These are phyloP conservation scores for Phragmatobia fuliginosa DNA, from an alignment of 2,888 invertebrate genomes.

Conservation along the genomic window DNA sequence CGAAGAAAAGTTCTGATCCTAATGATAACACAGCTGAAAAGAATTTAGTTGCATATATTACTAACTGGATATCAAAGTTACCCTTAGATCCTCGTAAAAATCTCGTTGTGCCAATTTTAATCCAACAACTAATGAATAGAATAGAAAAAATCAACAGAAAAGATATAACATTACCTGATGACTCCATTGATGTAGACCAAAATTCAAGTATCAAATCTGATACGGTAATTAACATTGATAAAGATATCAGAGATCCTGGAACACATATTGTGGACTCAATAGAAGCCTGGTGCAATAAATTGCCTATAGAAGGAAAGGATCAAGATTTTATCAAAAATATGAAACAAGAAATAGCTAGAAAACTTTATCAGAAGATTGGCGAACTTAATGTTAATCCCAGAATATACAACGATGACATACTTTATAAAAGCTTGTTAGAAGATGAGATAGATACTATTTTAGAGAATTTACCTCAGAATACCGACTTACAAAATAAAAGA, in stretches of 20 bases:
- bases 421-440: slow-evolving; percentile 59
- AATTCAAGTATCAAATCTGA: slow-evolving; percentile 1
- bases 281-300: slow-evolving; percentile 65
- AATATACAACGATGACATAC: slow-evolving; percentile 57
- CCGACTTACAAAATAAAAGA: slow-evolving; percentile 51
- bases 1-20: slow-evolving; percentile 35
- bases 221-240: background rate
- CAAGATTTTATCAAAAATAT: slow-evolving; percentile 43
- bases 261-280: slow-evolving; percentile 60
- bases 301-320: slow-evolving; percentile 58
- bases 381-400: slow-evolving; percentile 63
- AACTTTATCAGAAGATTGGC: slow-evolving; percentile 65
- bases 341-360: slow-evolving; percentile 59
- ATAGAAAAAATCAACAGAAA: slow-evolving; percentile 53
- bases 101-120: slow-evolving; percentile 53
- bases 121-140: slow-evolving; percentile 64
- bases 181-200: slow-evolving; percentile 7
- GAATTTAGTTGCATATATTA: slow-evolving; percentile 56
- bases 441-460: slow-evolving; percentile 63
- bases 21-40: slow-evolving; percentile 40
- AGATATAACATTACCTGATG: slow-evolving; percentile 2
- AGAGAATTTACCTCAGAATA: slow-evolving; percentile 54
- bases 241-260: slow-evolving; percentile 42
- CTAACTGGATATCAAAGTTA: slow-evolving; percentile 61
- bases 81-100: slow-evolving; percentile 58